Percentiles rank a stretch among this genome's conserved stretches.
Evolutionary conservation across 2,888 invertebrate species (phyloP).

Genomic region (Pollenia angustigena): DNA sequence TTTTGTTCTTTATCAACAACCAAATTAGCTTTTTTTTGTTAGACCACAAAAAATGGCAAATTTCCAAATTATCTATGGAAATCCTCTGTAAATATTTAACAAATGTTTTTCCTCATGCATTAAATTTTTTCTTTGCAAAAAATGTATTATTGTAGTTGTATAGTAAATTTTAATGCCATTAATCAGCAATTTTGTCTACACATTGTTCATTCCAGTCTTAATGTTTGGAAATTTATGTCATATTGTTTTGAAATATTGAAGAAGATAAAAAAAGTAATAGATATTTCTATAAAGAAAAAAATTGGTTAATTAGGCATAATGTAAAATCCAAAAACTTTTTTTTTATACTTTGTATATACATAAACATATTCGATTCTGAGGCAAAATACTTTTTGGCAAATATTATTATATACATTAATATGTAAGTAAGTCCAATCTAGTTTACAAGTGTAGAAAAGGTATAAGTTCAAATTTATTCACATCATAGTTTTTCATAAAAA

Average conservation of each 20-base stretch:
- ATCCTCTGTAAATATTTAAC: conserved; percentile 49
- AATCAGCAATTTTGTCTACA: conserved; percentile 60
- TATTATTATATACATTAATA: too few species aligned
- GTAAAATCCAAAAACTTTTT: too few species aligned
- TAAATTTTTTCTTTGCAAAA: conserved; percentile 20
- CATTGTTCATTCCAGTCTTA: conserved; percentile 45
- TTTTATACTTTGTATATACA: too few species aligned
- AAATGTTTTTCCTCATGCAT: conserved; percentile 24
- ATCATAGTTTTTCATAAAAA: too few species aligned
- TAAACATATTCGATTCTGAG: too few species aligned
- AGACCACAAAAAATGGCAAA: conserved; percentile 69
- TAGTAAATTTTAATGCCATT: conserved; percentile 57
- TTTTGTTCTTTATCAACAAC: conserved; percentile 66
- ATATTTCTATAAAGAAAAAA: conserved; percentile 24
- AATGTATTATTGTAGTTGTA: conserved; percentile 3
- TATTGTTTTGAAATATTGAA: conserved; percentile 44
- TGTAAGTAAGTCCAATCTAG: too few species aligned
- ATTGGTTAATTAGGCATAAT: conserved; percentile 10
- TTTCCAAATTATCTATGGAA: conserved; percentile 69
- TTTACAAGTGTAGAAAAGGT: too few species aligned
- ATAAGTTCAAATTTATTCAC: too few species aligned
- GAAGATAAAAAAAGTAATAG: background rate
- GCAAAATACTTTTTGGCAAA: too few species aligned
- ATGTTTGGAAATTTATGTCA: conserved; percentile 58
- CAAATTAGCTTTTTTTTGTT: conserved; percentile 44